Conservation (phyloP, 2,113 vertebrate genomes). For the Ameiurus melas region DNA sequence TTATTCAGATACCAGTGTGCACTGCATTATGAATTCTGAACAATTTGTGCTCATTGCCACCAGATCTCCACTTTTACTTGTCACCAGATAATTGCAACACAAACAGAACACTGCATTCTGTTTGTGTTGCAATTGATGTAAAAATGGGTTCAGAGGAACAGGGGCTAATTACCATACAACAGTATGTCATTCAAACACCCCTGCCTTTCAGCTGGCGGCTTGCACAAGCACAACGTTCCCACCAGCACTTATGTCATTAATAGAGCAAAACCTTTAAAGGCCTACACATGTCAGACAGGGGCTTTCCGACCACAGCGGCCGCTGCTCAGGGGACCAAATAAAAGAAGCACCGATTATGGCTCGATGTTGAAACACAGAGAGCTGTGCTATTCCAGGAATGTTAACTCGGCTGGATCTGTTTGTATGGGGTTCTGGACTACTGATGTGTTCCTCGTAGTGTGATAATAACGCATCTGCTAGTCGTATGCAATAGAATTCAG, state of each 20-base stretch:
- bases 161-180: slow-evolving; percentile 66
- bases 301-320: slow-evolving; percentile 36
- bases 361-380: slow-evolving; percentile 18
- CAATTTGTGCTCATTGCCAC: slow-evolving; percentile 53
- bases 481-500: not conserved
- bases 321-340: slow-evolving; percentile 44
- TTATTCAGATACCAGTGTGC: slow-evolving; percentile 47
- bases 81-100: slow-evolving; percentile 67
- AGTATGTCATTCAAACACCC: slow-evolving; percentile 45
- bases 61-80: slow-evolving; percentile 60
- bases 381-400: slow-evolving; percentile 13
- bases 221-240: slow-evolving; percentile 38
- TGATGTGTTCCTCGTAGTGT: not conserved
- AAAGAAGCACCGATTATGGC: slow-evolving; percentile 45
- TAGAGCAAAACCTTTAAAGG: slow-evolving; percentile 60
- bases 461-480: not conserved
- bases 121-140: slow-evolving; percentile 57
- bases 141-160: slow-evolving; percentile 23
- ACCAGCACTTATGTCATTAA: slow-evolving; percentile 58
- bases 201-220: slow-evolving; percentile 53
- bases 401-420: slow-evolving; percentile 22
- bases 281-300: slow-evolving; percentile 50
- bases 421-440: not conserved
- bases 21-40: slow-evolving; percentile 65
- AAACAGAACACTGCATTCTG: slow-evolving; percentile 63